phyloP scores from a whole-genome alignment of 1,140 invertebrate genomes.

The Ruditapes philippinarum region DNA sequence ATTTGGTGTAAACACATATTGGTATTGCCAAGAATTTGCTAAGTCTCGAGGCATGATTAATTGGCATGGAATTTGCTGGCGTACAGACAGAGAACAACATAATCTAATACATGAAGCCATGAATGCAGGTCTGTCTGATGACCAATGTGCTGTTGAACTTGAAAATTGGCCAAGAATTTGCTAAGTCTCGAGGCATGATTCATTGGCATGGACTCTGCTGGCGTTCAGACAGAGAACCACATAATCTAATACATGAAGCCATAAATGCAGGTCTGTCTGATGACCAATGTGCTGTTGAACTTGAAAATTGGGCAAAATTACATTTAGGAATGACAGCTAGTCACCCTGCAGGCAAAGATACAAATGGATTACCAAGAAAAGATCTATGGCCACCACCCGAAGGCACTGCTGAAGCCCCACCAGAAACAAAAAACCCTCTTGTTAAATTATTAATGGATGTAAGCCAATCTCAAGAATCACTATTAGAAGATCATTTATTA shows the following conservation, averaged over 20 bases:
- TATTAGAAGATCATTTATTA: not conserved
- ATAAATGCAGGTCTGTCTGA: conserved; percentile 46
- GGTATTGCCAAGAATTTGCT: no score
- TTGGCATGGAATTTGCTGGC: conserved; percentile 69
- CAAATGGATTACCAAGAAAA: conserved; percentile 56
- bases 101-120: conserved; percentile 24
- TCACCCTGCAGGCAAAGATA: conserved; percentile 69
- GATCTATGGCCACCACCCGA: conserved; percentile 13
- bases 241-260: conserved; percentile 50
- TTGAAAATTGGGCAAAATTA: conserved; percentile 63
- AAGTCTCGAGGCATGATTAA: conserved; percentile 66
- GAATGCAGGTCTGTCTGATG: not conserved
- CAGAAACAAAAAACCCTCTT: not conserved
- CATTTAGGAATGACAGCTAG: conserved; percentile 59
- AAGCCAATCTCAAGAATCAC: not conserved
- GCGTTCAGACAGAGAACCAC: conserved; percentile 51
- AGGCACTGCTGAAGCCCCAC: not conserved
- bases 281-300: conserved; percentile 45
- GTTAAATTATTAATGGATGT: not conserved
- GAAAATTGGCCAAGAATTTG: not conserved
- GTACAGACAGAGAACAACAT: conserved; percentile 22
- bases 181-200: no score
- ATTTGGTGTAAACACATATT: conserved; percentile 68
- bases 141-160: not conserved
- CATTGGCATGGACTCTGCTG: no score